These are phyloP conservation scores for Phalacrocorax brasilianus DNA, from an alignment of 2,113 vertebrate genomes.

Conservation along the genomic window DNA sequence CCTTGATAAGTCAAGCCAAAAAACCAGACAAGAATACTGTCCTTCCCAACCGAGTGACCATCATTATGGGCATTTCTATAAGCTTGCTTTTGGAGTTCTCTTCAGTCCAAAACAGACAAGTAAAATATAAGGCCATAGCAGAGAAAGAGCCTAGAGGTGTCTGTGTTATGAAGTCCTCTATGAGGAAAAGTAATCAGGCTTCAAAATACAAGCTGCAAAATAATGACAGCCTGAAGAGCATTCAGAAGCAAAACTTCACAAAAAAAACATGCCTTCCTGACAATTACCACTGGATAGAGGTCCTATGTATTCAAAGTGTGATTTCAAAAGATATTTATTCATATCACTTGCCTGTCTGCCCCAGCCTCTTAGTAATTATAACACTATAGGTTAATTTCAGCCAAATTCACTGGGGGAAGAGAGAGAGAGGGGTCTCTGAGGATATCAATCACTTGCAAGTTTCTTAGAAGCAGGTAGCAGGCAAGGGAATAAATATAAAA, in stretches of 20 bases:
- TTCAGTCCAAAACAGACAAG: background rate
- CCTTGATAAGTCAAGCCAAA: background rate
- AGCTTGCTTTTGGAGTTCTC: background rate
- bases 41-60: background rate
- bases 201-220: background rate
- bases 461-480: background rate
- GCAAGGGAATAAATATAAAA: background rate
- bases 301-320: background rate
- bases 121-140: background rate
- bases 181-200: background rate
- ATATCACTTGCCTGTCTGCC: background rate
- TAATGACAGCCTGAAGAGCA: background rate
- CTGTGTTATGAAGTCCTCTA: background rate
- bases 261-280: background rate
- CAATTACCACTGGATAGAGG: background rate
- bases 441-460: background rate
- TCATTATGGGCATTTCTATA: background rate
- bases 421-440: background rate
- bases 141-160: background rate
- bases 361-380: background rate
- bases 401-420: background rate
- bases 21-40: background rate
- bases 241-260: background rate
- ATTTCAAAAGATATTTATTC: background rate
- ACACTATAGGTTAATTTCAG: background rate